Conservation (phyloP, 2,797 vertebrate genomes). For the Pseudocheirus occidentalis region DNA sequence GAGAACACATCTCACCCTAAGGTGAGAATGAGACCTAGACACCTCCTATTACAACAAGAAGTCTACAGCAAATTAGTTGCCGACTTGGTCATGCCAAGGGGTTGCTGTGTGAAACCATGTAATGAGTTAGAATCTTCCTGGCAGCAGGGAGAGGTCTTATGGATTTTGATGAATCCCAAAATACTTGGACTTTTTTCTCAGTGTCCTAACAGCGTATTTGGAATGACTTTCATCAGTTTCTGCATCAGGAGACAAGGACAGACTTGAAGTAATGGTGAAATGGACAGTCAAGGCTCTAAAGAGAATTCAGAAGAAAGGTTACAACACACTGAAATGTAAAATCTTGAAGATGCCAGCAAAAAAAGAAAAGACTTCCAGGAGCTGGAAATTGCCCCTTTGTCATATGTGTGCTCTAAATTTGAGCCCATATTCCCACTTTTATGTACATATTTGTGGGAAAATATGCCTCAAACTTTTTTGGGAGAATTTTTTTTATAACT, state of each 20-base stretch:
- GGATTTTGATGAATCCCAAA: not conserved
- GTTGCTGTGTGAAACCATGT: not conserved
- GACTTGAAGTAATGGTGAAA: not conserved
- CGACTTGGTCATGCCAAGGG: not conserved
- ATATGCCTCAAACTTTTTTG: not conserved
- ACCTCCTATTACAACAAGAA: not conserved
- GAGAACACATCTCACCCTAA: not conserved
- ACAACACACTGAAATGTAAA: not conserved
- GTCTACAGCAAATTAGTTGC: not conserved
- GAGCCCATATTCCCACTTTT: not conserved
- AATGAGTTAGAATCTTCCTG: not conserved
- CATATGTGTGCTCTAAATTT: not conserved
- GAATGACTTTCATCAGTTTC: not conserved
- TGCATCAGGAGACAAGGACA: not conserved
- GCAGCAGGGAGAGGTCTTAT: not conserved
- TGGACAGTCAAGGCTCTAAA: not conserved
- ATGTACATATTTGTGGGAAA: not conserved
- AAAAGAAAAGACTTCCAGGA: not conserved
- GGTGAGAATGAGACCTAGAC: not conserved
- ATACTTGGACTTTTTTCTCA: not conserved
- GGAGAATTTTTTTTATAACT: not conserved
- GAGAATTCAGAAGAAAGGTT: too few species aligned
- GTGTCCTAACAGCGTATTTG: not conserved
- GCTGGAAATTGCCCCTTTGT: not conserved
- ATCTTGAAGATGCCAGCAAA: not conserved